A percentile compares a stretch with the other conserved stretches of the same genome.
Conservation (phyloP, 2,888 invertebrate genomes). For the Cerastoderma edule region DNA sequence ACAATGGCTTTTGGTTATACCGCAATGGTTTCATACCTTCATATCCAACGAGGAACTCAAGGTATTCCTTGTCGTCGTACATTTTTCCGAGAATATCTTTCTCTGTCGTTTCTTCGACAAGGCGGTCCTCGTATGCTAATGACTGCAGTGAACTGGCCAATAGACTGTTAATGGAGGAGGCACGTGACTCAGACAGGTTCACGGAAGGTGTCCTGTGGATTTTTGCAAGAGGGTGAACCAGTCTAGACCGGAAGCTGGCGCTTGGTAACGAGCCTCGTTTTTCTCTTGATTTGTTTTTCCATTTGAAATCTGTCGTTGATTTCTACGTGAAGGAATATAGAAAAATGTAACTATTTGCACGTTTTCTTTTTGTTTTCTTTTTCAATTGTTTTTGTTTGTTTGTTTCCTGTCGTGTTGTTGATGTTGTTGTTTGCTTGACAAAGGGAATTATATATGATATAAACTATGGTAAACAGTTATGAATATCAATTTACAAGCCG, state of each 20-base stretch:
- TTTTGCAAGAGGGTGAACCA: constrained; percentile 58
- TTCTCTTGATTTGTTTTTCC: constrained; percentile 56
- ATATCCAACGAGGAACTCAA: constrained; percentile 87
- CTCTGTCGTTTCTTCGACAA: constrained; percentile 67
- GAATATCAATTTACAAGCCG: no score
- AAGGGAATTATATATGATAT: no score
- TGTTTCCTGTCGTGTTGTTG: no score
- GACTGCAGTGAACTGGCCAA: constrained; percentile 51
- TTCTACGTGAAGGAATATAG: no score
- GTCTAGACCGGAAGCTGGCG: constrained; percentile 59
- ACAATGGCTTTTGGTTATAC: no score
- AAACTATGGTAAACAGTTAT: no score
- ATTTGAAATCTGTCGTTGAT: constrained; percentile 53
- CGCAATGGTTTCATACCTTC: constrained; percentile 40
- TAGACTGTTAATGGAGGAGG: constrained; percentile 42
- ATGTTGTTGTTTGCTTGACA: no score
- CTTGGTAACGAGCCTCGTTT: constrained; percentile 51
- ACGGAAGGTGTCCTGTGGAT: constrained; percentile 61
- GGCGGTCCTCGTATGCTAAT: constrained; percentile 49
- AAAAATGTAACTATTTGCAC: no score
- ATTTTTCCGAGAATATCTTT: constrained; percentile 88
- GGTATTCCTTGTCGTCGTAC: constrained; percentile 91
- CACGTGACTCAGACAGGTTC: constrained; percentile 47
- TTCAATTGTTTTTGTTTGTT: no score
- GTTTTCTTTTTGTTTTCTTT: no score